Evolutionary conservation across 2,888 invertebrate species (phyloP).

Genomic region (Machimus atricapillus): DNA sequence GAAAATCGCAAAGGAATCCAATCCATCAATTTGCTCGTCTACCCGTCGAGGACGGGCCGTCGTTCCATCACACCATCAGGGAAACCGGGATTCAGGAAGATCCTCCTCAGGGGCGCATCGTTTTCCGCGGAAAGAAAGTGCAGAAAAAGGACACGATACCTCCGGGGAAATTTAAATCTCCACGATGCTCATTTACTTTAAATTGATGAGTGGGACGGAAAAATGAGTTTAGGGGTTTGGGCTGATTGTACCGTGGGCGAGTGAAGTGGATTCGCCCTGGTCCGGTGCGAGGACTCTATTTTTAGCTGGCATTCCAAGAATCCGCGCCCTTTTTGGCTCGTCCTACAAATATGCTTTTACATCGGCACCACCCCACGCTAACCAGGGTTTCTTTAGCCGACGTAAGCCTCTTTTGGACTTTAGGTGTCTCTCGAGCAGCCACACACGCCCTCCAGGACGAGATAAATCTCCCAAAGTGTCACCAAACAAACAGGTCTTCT

Average conservation of each 20-base stretch:
- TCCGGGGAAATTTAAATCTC: background rate
- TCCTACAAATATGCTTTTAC: background rate
- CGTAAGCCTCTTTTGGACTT: background rate
- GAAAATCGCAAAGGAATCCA: background rate
- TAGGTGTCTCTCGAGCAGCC: background rate
- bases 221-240: no score
- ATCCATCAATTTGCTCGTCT: background rate
- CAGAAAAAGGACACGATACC: background rate
- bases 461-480: background rate
- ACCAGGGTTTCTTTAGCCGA: background rate
- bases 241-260: background rate
- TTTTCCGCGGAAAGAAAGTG: background rate
- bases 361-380: background rate
- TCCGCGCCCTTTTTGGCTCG: background rate
- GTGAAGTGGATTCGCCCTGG: background rate
- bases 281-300: background rate
- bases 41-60: no score
- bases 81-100: background rate
- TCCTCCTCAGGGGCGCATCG: no score
- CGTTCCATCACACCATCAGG: background rate
- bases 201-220: background rate
- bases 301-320: background rate
- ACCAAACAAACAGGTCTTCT: background rate
- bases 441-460: background rate
- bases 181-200: background rate